phyloP scores from a whole-genome alignment of 92 coral and sea anemone species.

The Bergia puertoricense region DNA sequence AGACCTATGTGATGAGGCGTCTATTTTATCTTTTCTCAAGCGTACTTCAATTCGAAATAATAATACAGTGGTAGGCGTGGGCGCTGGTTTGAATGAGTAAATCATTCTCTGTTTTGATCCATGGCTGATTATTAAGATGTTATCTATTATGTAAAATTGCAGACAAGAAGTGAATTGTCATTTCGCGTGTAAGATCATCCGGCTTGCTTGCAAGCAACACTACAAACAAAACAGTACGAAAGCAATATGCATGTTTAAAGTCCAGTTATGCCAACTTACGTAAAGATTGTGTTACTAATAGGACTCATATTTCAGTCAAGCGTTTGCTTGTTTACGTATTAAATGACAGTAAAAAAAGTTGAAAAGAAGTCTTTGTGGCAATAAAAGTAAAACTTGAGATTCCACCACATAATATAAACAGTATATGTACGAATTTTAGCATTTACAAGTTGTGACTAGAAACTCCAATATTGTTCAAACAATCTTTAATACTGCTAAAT shows the following conservation, averaged over 20 bases:
- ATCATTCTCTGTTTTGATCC: background rate
- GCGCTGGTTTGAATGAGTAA: background rate
- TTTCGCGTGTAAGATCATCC: background rate
- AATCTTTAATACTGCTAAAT: no score
- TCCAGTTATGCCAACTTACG: background rate
- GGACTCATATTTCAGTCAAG: background rate
- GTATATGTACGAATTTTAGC: no score
- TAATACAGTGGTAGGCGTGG: background rate
- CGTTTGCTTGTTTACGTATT: background rate
- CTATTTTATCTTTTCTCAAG: background rate
- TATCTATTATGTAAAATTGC: background rate
- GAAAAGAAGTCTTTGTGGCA: background rate
- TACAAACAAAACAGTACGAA: background rate
- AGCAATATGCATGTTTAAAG: background rate
- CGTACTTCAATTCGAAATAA: constrained; percentile 9
- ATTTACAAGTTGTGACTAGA: no score
- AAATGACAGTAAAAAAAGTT: no score
- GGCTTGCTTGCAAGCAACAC: background rate
- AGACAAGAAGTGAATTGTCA: background rate
- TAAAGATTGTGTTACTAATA: background rate
- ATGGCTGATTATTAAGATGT: background rate
- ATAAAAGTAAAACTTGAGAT: background rate
- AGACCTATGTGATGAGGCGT: background rate
- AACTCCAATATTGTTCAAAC: no score
- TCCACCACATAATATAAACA: background rate